Base-by-base conservation (phyloP, 2,113 vertebrate species). In the Chaetura pelagica region DNA sequence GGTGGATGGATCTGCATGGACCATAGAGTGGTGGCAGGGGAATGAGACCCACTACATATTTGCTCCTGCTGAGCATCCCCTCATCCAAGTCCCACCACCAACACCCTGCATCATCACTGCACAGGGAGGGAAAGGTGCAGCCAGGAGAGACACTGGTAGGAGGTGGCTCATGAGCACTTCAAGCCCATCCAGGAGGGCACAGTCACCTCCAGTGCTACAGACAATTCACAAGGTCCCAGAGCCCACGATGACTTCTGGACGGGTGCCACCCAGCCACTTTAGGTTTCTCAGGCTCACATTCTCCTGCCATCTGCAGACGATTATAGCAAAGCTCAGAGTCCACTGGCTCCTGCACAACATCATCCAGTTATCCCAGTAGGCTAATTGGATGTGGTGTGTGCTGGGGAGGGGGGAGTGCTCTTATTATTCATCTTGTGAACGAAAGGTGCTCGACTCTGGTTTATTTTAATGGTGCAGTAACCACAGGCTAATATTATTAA, bases 401-500 rank as follows among this genome's bases (percentile, higher is more conserved):
- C 93, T 54, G 68, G 30, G 71, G 26, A 73, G 38, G 22, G n/a
- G n/a, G 34, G 48, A 64, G 32, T 1, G 2, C 64, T 35, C 48
- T 10, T 48, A 20, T 73, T 48, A 8, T 63, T 46, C 86, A 51
- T 73, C 82, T 42, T 54, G 7, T 35, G 80, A 64, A 6, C 1
- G 2, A 67, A 76, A 91, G 85, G 73, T 72, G 87, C 87, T 94
- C 7, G 1, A 4, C 73, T 87, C 8, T 32, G 26, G 23, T 71
- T 62, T 51, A 64, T n/a, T 92, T 75, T 26, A 34, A 64, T 3
- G 34, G 35, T 6, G 16, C 88, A 49, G 66, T 23, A 91, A 40
- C 69, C 81, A 52, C 75, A 57, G 88, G 66, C 68, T 92, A 83
- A 24, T 91, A 61, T 67, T 54, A 78, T 68, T 24, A 48, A 81